Base-by-base conservation (phyloP, 2,797 vertebrate species). In the Phataginus tetradactyla region DNA sequence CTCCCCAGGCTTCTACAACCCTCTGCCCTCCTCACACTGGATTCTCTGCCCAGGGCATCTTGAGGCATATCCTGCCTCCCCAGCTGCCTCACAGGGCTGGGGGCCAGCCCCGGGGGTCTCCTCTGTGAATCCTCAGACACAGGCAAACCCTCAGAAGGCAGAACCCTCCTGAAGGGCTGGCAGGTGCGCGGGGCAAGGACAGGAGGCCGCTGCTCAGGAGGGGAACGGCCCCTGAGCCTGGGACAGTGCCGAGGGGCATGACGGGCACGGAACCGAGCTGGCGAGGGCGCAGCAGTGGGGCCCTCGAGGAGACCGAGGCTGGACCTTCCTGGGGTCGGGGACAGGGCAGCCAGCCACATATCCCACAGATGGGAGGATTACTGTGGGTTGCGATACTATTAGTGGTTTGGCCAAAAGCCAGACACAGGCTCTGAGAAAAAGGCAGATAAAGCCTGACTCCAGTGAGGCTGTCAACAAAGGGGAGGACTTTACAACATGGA, bases 351-450 rank as follows among this genome's bases (percentile, higher is more conserved):
- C 45, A 87, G 74, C 64, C 90, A 39, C 88, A 92, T 10, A 18
- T 2, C 90, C 91, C 94, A 78, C 96, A 92, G 21, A 49, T 5
- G 14, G 21, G 42, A 80, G 94, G 75, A 80, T 83, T 42, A 61
- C 87, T 32, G n/a, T 14, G 13, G 20, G 77, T 23, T 61, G 78
- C 20, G 13, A 77, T 83, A 66, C 49, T 84, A 86, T 91, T 90
- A 80, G 95, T 59, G 91, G 95, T 90, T 59, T 97, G 95, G 97
- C 95, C 66, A 42, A 57, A 64, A 64, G 96, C 97, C 96, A 97
- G 95, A 51, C 72, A 4, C 32, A n/a, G 84, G 57, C 95, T 86
- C 71, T 0, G 12, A 87, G 90, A 20, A 95, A 95, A 93, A 66
- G 74, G 75, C 90, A 95, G 94, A 86, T 77, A 49, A 84, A 94